These are phyloP conservation scores for Drosophila sulfurigaster DNA, from an alignment of 1,140 invertebrate genomes.

Conservation along the genomic window DNA sequence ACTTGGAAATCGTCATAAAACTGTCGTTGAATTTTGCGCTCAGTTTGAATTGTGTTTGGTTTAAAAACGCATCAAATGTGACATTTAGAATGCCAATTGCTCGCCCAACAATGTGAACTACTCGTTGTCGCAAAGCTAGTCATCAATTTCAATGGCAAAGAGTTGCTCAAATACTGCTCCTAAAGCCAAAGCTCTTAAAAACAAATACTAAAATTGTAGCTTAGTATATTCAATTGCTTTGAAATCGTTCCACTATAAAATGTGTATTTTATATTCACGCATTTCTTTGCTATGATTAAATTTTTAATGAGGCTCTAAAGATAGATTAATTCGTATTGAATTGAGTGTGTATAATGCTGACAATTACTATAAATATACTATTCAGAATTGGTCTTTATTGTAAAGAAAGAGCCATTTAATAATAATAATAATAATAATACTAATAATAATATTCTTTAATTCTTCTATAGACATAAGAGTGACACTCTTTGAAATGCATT, in stretches of 20 bases:
- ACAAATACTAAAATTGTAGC: background rate
- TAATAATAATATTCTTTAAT: too few species aligned
- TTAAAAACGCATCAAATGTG: constrained; percentile 52
- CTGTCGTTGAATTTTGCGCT: constrained; percentile 49
- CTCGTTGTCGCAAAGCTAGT: background rate
- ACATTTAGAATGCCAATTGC: constrained; percentile 47
- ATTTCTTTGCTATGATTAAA: too few species aligned
- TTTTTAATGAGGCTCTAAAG: too few species aligned
- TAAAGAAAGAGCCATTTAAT: too few species aligned
- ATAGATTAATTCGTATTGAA: too few species aligned
- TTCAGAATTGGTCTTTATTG: too few species aligned
- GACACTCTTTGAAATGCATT: too few species aligned
- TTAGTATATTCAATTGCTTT: background rate
- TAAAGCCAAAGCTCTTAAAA: background rate
- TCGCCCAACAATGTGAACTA: constrained; percentile 24
- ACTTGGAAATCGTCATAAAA: constrained; percentile 30
- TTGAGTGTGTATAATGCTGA: too few species aligned
- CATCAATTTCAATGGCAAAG: constrained; percentile 36
- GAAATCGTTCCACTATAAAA: too few species aligned
- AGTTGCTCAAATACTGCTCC: constrained; percentile 1
- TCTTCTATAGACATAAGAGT: too few species aligned
- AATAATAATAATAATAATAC: too few species aligned
- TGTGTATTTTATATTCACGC: background rate
- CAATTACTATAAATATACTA: too few species aligned
- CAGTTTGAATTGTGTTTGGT: constrained; percentile 49